Evolutionary conservation across 2,797 vertebrate species (phyloP).

Genomic region (Chelon auratus): DNA sequence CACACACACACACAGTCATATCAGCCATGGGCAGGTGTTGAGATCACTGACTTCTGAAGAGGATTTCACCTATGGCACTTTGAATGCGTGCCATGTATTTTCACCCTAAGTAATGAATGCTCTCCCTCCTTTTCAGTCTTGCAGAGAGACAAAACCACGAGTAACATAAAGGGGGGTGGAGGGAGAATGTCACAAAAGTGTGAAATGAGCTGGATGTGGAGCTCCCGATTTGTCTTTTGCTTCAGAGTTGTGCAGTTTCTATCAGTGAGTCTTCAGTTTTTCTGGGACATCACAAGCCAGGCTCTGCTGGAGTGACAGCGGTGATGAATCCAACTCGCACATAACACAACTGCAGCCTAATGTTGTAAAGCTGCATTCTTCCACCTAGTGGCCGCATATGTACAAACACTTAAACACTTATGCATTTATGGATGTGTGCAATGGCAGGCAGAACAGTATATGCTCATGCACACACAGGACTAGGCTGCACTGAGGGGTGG

Average conservation of each 20-base stretch:
- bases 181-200: slow-evolving; percentile 24
- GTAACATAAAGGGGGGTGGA: slow-evolving; percentile 18
- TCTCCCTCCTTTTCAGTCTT: slow-evolving; percentile 39
- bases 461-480: not conserved
- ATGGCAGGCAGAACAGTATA: not conserved
- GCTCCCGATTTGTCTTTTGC: slow-evolving; percentile 41
- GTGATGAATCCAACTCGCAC: slow-evolving; percentile 58
- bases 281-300: slow-evolving; percentile 54
- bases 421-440: not conserved
- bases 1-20: slow-evolving; percentile 58
- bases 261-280: slow-evolving; percentile 49
- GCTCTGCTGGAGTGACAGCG: slow-evolving; percentile 49
- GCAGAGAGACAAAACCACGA: slow-evolving; percentile 3
- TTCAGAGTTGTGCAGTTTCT: slow-evolving; percentile 32
- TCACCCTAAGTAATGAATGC: slow-evolving; percentile 64
- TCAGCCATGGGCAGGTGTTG: slow-evolving; percentile 80
- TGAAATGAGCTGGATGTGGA: slow-evolving; percentile 23
- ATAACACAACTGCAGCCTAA: slow-evolving; percentile 26
- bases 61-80: slow-evolving; percentile 74
- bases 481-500: not conserved
- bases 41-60: slow-evolving; percentile 80
- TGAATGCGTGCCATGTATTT: slow-evolving; percentile 71
- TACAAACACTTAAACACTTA: slow-evolving; percentile 29
- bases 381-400: slow-evolving; percentile 81
- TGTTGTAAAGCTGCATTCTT: slow-evolving; percentile 67